Percentiles rank a stretch among this genome's conserved stretches.
Evolutionary conservation across 2,113 vertebrate genomes (phyloP).

Genomic region (Silurus glanis): DNA sequence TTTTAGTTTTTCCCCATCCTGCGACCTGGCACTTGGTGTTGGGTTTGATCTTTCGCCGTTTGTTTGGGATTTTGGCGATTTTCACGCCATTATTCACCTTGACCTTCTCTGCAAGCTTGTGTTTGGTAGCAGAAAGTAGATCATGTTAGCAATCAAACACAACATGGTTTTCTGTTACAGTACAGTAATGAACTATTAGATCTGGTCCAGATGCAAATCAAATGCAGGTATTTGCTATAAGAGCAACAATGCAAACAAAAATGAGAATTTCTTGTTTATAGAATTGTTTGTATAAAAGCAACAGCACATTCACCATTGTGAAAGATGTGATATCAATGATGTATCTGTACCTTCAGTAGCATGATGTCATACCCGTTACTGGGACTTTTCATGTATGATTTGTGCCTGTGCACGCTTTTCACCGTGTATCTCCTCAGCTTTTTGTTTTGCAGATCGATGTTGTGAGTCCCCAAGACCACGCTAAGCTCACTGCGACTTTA

Average conservation of each 20-base stretch:
- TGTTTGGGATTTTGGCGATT: slow-evolving; percentile 39
- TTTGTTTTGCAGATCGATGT: slow-evolving; percentile 52
- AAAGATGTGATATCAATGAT: too few species aligned
- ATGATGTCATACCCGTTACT: slow-evolving; percentile 63
- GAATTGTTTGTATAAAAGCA: too few species aligned
- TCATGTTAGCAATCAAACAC: not conserved
- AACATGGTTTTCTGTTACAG: not conserved
- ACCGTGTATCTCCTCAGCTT: slow-evolving; percentile 45
- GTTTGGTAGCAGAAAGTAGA: not conserved
- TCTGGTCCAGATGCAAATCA: too few species aligned
- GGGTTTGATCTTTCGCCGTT: slow-evolving; percentile 61
- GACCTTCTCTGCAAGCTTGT: slow-evolving; percentile 60
- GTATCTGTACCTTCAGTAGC: slow-evolving; percentile 68
- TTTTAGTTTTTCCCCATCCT: slow-evolving; percentile 61
- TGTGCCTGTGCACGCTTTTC: slow-evolving; percentile 37
- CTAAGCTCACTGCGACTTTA: slow-evolving; percentile 29
- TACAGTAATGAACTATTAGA: too few species aligned
- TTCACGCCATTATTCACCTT: not conserved
- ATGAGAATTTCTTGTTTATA: too few species aligned
- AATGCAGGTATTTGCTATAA: too few species aligned
- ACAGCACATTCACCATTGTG: too few species aligned
- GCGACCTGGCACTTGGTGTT: slow-evolving; percentile 61
- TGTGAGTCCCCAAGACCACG: slow-evolving; percentile 68
- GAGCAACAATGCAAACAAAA: too few species aligned
- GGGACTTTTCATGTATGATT: accelerated